Evolutionary conservation across 2,797 vertebrate genomes (phyloP).

Genomic region (Odontamblyopus rebecca): DNA sequence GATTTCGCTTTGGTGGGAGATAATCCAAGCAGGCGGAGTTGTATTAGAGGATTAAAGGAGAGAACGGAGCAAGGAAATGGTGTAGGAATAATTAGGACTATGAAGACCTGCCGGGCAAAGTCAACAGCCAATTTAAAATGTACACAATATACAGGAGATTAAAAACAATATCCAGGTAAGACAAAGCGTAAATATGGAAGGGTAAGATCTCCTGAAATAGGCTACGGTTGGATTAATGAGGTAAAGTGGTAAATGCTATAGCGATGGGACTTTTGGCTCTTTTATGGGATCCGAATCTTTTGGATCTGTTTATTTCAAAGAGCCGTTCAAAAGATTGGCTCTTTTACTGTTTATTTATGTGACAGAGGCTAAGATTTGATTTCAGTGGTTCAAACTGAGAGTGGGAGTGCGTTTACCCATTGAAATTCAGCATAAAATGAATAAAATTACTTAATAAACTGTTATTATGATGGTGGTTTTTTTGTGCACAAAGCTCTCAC

Average conservation of each 20-base stretch:
- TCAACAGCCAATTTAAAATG: background rate
- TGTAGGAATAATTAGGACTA: constrained; percentile 21
- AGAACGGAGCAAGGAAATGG: constrained; percentile 18
- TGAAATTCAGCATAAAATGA: too few relatives aligned
- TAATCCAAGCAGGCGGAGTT: constrained; percentile 25
- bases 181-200: background rate
- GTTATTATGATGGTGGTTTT: too few relatives aligned
- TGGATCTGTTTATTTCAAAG: too few relatives aligned
- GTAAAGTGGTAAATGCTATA: background rate
- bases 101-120: background rate
- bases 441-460: too few relatives aligned
- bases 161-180: background rate
- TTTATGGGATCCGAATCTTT: too few relatives aligned
- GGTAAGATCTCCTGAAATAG: background rate
- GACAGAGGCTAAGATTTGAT: too few relatives aligned
- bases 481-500: too few relatives aligned
- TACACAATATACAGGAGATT: background rate
- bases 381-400: too few relatives aligned
- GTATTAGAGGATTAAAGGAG: constrained; percentile 26
- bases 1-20: constrained; percentile 18
- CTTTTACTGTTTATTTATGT: background rate
- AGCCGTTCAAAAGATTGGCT: too few relatives aligned
- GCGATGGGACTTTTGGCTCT: too few relatives aligned
- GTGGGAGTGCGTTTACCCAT: too few relatives aligned
- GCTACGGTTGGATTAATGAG: background rate